Evolutionary conservation across 2,888 invertebrate genomes (phyloP).

Genomic region (Sminthurides aquaticus): DNA sequence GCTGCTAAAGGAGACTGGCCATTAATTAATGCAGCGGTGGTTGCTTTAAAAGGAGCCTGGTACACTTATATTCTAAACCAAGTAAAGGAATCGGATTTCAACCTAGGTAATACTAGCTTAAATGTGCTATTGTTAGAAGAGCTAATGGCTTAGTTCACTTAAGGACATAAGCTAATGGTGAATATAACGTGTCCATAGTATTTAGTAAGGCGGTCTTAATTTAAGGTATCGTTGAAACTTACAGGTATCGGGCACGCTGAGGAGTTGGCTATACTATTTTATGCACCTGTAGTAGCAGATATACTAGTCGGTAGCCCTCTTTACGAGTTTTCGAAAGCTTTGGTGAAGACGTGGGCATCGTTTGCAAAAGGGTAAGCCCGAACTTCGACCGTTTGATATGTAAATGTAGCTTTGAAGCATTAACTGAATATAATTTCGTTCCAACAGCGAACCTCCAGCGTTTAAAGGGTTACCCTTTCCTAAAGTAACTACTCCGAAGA

Average conservation of each 20-base stretch:
- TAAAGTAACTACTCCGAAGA: not conserved
- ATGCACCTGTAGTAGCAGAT: not conserved
- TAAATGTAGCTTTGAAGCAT: not conserved
- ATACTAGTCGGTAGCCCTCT: no score
- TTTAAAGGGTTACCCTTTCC: not conserved
- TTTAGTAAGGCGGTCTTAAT: not conserved
- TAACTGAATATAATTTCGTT: no score
- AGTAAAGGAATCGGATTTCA: not conserved
- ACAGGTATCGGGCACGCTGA: not conserved
- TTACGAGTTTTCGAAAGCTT: slow-evolving; percentile 5
- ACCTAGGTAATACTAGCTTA: not conserved
- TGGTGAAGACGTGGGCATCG: not conserved
- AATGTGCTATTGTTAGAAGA: not conserved
- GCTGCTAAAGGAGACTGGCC: not conserved
- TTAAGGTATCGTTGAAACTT: not conserved
- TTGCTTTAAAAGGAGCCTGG: not conserved
- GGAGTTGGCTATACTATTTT: not conserved
- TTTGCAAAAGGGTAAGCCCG: not conserved
- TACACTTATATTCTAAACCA: not conserved
- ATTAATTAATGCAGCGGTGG: not conserved
- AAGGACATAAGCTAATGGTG: no score
- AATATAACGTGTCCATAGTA: no score
- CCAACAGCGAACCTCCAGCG: no score
- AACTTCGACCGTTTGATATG: not conserved
- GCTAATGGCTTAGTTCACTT: not conserved